Evolutionary conservation across 1,140 invertebrate genomes (phyloP), one percentile per base, ranked within the genome.

Genomic region (Dysdera silvatica): DNA sequence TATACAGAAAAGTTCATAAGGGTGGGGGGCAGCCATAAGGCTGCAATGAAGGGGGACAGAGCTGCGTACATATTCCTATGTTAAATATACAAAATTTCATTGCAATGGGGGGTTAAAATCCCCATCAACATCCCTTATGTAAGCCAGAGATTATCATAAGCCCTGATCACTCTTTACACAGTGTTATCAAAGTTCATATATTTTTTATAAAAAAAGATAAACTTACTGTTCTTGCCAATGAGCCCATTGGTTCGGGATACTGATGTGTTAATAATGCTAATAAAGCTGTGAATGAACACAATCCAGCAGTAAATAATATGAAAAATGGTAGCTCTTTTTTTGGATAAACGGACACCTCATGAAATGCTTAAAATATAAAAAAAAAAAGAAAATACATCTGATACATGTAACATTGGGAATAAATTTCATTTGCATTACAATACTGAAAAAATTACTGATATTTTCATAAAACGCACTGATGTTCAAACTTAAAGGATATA

Each of bases 281-380:
- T 1, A 95, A 78, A n/a, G 93, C 93, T n/a, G 92, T 94, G 72
- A 93, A 88, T 1, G 91, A 93, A 79, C 93, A 97, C 33, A 96
- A 74, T 40, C 91, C 89, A 37, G 91, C 91, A 26, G 92, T 95
- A 73, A 97, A 95, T 29, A 95, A 78, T 70, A 95, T 96, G 75
- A 95, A 94, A 77, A 96, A 94, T 53, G 93, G 93, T 51, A 95
- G 79, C 76, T 96, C 92, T 72, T 95, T 94, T 76, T 96, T 95
- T 3, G 94, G 94, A 77, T 95, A 97, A 2, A 97, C 91, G 20
- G 91, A 95, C 1, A 97, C 87, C 69, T 95, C 89, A 78, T 98
- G 95, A 78, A 95, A 97, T 33, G 87, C 83, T 76, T 73, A 59
- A 77, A 76, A 58, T 51, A 68, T 53, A 61, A 60, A 40, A 53